Base-by-base conservation (phyloP, 2,888 invertebrate species). In the Harpalus rufipes region DNA sequence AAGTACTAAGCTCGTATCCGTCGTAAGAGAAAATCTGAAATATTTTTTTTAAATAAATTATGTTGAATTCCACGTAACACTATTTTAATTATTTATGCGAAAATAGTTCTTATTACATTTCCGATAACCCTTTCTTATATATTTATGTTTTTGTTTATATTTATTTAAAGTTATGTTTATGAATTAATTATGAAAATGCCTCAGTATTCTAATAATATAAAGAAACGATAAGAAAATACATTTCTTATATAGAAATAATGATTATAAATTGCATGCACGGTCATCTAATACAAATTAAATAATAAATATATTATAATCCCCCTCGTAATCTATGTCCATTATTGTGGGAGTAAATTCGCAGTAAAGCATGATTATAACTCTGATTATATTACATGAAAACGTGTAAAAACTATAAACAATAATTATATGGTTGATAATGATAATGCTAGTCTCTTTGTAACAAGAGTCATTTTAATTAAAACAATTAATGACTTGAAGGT, bases 361-460 rank as follows among this genome's bases (percentile, higher is more conserved):
- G 16, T 18, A 44, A 41, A 0, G 51, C 44, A 18, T 74, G 41
- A 74, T 44, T 44, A 51, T 68, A 44, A 16, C 10, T 12, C 10
- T 18, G 72, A 74, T 74, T 44, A 74, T 74, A 16, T 44, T 16
- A 44, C 25, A 74, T 51, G 44, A 74, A 74, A 74, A 74, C 72
- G 72, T 74, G 72, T 74, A 74, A 74, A 74, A 44, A 41, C 41
- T 44, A 74, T 74, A 41, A 74, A 74, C 72, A 41, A 74, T 44
- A 74, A 74, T 74, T 44, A 74, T 16, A 51, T 74, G 41, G 44
- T 21, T 8, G 72, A 44, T 74, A 74, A n/a, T 8, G 72, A 44
- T 74, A 74, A n/a, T 44, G 25, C 10, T 18, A 74, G 72, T 74
- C 41, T 74, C 16, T 74, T 74, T 74, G 18, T 12, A 5, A 8